Percentiles rank a stretch among this genome's conserved stretches.
phyloP scores from a whole-genome alignment of 2,113 vertebrate species.

The Notarius quadriscutis region DNA sequence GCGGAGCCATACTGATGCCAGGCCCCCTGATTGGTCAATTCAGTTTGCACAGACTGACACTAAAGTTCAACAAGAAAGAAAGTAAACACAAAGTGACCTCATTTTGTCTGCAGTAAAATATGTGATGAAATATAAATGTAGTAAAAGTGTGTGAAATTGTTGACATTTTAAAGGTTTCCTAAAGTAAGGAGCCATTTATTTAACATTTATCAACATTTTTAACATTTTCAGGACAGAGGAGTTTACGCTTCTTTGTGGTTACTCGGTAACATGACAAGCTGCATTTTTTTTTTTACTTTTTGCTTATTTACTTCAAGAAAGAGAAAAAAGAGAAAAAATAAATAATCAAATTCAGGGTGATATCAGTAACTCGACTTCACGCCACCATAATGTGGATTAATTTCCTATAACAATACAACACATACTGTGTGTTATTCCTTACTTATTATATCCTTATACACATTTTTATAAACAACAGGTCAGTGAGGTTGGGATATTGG shows the following conservation, averaged over 20 bases:
- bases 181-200: neutral
- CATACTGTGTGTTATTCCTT: neutral
- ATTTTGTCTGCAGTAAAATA: neutral
- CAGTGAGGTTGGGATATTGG: neutral
- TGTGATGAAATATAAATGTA: neutral
- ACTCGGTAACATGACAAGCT: neutral
- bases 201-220: neutral
- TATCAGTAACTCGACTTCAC: neutral
- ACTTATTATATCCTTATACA: neutral
- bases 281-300: neutral
- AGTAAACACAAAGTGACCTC: neutral
- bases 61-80: constrained; percentile 4
- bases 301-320: neutral
- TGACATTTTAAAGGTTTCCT: no score
- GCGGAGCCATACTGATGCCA: constrained; percentile 73
- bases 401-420: neutral
- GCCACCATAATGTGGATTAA: neutral
- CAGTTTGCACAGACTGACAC: neutral
- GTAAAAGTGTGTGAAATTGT: neutral
- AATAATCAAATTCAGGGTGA: neutral
- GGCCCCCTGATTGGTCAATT: neutral
- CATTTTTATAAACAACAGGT: neutral
- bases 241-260: neutral
- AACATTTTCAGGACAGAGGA: neutral
- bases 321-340: neutral